These are phyloP conservation scores for Calliphora vicina DNA, from an alignment of 1,140 invertebrate genomes.

Conservation along the genomic window DNA sequence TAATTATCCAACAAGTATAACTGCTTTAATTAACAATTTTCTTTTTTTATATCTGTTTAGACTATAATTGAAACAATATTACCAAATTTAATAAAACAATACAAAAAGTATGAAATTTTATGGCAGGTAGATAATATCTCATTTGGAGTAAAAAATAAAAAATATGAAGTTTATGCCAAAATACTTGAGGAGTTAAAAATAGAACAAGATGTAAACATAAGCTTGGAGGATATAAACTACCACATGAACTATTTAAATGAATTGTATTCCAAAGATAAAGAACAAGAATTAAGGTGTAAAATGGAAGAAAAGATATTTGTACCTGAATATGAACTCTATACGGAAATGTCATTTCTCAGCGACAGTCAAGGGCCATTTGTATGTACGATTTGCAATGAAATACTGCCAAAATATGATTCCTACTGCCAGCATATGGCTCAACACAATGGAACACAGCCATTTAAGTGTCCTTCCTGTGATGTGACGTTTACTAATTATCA, in stretches of 20 bases:
- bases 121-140: not conserved
- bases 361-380: not conserved
- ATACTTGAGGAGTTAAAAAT: not conserved
- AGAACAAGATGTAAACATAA: not conserved
- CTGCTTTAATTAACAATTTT: too few species aligned
- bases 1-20: too few species aligned
- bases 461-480: constrained; percentile 32
- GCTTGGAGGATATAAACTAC: not conserved
- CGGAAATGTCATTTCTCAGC: not conserved
- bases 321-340: not conserved
- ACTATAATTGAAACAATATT: not conserved
- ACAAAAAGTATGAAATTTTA: not conserved
- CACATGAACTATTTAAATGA: not conserved
- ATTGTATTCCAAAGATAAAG: not conserved
- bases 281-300: not conserved
- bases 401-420: not conserved
- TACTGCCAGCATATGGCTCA: constrained; percentile 2
- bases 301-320: not conserved
- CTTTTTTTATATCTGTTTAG: not conserved
- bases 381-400: not conserved
- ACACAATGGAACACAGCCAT: constrained; percentile 44
- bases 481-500: not conserved
- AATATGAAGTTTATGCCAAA: not conserved
- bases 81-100: not conserved
- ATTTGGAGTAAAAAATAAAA: not conserved